phyloP scores from a whole-genome alignment of 2,888 invertebrate genomes.

The Rhingia rostrata region DNA sequence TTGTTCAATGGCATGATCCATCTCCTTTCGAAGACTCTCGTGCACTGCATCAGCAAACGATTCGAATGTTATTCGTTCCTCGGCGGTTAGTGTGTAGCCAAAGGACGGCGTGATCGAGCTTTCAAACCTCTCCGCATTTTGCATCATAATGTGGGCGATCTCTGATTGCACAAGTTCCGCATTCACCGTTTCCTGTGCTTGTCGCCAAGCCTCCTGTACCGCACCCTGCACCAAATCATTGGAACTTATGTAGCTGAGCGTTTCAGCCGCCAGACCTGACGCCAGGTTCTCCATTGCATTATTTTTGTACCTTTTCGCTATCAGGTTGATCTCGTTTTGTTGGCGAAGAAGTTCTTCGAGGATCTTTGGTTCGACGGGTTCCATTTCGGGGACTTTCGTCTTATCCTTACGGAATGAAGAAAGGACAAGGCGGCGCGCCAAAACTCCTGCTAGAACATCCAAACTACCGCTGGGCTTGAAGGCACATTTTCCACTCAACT shows the following conservation, averaged over 20 bases:
- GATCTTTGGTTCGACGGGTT: slow-evolving; percentile 83
- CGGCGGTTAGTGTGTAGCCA: slow-evolving; percentile 87
- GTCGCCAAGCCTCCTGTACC: slow-evolving; percentile 89
- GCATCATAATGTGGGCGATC: slow-evolving; percentile 88
- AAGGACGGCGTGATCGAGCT: slow-evolving; percentile 84
- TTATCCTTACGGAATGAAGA: slow-evolving; percentile 77
- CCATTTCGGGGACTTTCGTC: slow-evolving; percentile 84
- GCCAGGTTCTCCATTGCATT: slow-evolving; percentile 88
- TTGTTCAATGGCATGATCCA: slow-evolving; percentile 88
- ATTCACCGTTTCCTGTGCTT: slow-evolving; percentile 89
- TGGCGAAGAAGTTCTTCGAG: slow-evolving; percentile 83
- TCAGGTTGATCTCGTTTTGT: slow-evolving; percentile 86
- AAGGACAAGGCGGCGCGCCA: slow-evolving; percentile 88
- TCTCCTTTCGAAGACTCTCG: slow-evolving; percentile 88
- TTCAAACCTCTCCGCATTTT: slow-evolving; percentile 89
- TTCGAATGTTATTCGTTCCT: slow-evolving; percentile 88
- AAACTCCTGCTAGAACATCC: slow-evolving; percentile 89
- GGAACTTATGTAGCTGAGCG: slow-evolving; percentile 85
- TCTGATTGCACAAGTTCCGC: slow-evolving; percentile 90
- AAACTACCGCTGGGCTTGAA: slow-evolving; percentile 84
- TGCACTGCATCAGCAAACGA: slow-evolving; percentile 90
- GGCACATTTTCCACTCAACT: slow-evolving; percentile 85
- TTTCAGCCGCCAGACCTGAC: slow-evolving; percentile 88
- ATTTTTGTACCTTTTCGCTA: slow-evolving; percentile 87
- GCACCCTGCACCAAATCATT: slow-evolving; percentile 86